Base-by-base conservation (phyloP, 2,888 invertebrate genomes). In the Dryococelus australis region DNA sequence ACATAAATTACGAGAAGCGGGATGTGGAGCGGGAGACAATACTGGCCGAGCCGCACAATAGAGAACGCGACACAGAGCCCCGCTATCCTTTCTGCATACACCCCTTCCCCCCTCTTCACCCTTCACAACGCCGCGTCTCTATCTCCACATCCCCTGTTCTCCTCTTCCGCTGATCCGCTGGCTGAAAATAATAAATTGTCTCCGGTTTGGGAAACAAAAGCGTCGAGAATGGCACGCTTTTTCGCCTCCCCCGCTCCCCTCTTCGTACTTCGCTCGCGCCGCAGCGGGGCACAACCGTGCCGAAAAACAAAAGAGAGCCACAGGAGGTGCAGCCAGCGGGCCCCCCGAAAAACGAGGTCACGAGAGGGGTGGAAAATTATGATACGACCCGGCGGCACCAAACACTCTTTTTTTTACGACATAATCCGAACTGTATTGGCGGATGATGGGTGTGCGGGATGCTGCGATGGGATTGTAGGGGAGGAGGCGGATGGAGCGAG, bases 1-100 rank as follows among this genome's bases (percentile, higher is more conserved):
- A 65, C 65, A 65, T 65, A 65, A 65, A 65, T 65, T 65, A 65
- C 65, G 20, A n/a, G 65, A 65, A 65, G 24, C 20, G 65, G 65
- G 65, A 65, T 65, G 65, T 65, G 65, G 65, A 65, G 65, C 65
- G 65, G 65, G 65, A n/a, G 65, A 65, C 65, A 65, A 65, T 65
- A 65, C 65, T 65, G 65, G 65, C 65, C 65, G 24, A 20, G 65
- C 65, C 65, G 1, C 65, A 65, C 65, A 65, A 65, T 65, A n/a
- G 65, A 65, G 65, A 65, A 65, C 65, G 65, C 65, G 65, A 65
- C 65, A 65, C 65, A 65, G 24, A 65, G 65, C 20, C 65, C 65
- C 35, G 65, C 65, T 65, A 65, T 65, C 65, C 65, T 65, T 65
- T 65, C 65, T 65, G 65, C 65, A 65, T 65, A 65, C 65, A 65